Evolutionary conservation across 1,140 invertebrate species (phyloP).

Genomic region (Drosophila sucinea): DNA sequence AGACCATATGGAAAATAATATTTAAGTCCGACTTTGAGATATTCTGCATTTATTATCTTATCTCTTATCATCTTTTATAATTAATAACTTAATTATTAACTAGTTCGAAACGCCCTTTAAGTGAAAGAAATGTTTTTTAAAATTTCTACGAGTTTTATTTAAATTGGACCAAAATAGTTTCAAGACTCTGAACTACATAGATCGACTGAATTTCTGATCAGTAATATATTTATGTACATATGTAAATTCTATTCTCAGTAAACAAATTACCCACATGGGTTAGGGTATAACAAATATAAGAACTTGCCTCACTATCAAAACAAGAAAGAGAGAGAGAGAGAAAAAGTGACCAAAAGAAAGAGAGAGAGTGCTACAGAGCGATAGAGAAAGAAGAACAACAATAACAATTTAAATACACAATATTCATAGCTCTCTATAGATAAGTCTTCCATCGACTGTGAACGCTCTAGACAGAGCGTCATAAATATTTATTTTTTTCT

Average conservation of each 20-base stretch:
- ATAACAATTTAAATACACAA: conserved; percentile 61
- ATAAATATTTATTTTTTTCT: conserved; percentile 73
- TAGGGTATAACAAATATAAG: conserved; percentile 32
- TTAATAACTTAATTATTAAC: no score
- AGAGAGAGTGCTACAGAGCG: conserved; percentile 22
- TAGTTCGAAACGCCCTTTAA: no score
- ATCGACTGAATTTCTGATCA: neutral
- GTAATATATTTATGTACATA: neutral
- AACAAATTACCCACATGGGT: neutral
- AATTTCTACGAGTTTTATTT: no score
- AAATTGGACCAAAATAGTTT: no score
- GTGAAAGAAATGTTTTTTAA: no score
- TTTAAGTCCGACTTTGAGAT: neutral
- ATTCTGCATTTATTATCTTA: neutral
- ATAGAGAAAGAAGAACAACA: conserved; percentile 20
- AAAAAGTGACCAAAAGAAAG: conserved; percentile 6
- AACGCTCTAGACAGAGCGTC: conserved; percentile 58
- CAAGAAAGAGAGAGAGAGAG: conserved; percentile 20
- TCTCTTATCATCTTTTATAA: no score
- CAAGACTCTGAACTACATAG: neutral
- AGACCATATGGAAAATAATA: neutral
- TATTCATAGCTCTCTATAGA: conserved; percentile 46
- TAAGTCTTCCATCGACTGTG: conserved; percentile 54
- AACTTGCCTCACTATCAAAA: conserved; percentile 63
- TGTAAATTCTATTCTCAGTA: no score